Percentiles rank a stretch among this genome's conserved stretches.
Evolutionary conservation across 2,797 vertebrate genomes (phyloP).

Genomic region (Tenualosa thibaudeaui): DNA sequence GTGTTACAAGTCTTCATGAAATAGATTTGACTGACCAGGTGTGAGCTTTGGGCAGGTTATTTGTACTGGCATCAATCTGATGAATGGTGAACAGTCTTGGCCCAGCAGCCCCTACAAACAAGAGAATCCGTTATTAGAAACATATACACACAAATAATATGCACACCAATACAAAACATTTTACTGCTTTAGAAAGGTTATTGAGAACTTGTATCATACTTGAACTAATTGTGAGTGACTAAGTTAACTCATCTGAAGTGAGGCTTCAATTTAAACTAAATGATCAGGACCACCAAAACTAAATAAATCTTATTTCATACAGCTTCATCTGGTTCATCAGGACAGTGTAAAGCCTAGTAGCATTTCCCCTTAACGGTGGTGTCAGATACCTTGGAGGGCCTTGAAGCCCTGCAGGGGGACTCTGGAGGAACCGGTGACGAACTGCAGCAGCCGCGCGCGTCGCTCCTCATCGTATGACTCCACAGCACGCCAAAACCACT

Average conservation of each 20-base stretch:
- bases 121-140: not conserved
- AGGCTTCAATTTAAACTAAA: not conserved
- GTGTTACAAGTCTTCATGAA: not conserved
- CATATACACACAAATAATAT: not conserved
- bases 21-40: slow-evolving; percentile 81
- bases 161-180: not conserved
- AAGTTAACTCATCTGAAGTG: not conserved
- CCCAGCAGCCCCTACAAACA: slow-evolving; percentile 86
- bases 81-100: slow-evolving; percentile 96
- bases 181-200: not conserved
- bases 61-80: slow-evolving; percentile 94
- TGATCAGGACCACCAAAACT: not conserved
- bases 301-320: not conserved
- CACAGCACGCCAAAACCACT: slow-evolving; percentile 99
- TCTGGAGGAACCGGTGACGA: slow-evolving; percentile 94
- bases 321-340: not conserved
- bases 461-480: slow-evolving; percentile 96
- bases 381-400: slow-evolving; percentile 88
- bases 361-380: not conserved
- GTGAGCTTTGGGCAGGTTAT: slow-evolving; percentile 95
- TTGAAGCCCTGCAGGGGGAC: slow-evolving; percentile 98
- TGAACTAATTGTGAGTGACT: not conserved
- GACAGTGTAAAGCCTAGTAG: no score
- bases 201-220: not conserved
- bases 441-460: slow-evolving; percentile 91